Conservation (phyloP, 2,797 vertebrate species). For the Tiaroga cobitis region DNA sequence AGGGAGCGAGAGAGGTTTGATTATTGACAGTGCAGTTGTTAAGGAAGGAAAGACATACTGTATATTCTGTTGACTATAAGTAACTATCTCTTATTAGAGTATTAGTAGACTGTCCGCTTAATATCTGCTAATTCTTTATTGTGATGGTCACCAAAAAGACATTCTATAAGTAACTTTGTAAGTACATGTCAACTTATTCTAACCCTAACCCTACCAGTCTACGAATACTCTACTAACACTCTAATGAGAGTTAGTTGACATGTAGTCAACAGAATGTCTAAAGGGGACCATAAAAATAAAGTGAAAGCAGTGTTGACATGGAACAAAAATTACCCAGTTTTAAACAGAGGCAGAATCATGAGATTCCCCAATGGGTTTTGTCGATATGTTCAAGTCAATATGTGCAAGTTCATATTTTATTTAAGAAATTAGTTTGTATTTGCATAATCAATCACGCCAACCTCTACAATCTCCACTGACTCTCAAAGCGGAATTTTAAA, state of each 20-base stretch:
- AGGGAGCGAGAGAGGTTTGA: not conserved
- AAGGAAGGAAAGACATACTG: not conserved
- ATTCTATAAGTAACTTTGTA: not conserved
- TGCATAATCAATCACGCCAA: constrained; percentile 8
- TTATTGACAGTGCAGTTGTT: not conserved
- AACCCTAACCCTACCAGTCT: not conserved
- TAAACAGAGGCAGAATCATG: not conserved
- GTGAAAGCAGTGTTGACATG: not conserved
- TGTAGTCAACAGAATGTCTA: not conserved
- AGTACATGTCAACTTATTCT: not conserved
- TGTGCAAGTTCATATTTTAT: constrained; percentile 11
- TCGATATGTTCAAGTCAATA: not conserved
- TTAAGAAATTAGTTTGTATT: not conserved
- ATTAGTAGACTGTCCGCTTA: not conserved
- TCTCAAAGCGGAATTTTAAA: not conserved
- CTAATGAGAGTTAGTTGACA: not conserved
- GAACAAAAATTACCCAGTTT: not conserved
- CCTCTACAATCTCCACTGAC: not conserved
- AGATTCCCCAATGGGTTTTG: not conserved
- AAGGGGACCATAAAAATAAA: not conserved
- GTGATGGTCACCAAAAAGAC: not conserved
- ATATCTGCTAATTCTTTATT: not conserved
- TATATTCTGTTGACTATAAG: not conserved
- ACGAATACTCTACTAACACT: not conserved
- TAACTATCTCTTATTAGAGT: not conserved